A percentile compares a stretch with the other conserved stretches of the same genome.
These are phyloP conservation scores for Caenorhabditis sp. DNA, from an alignment of 2,888 invertebrate genomes.

Conservation along the genomic window DNA sequence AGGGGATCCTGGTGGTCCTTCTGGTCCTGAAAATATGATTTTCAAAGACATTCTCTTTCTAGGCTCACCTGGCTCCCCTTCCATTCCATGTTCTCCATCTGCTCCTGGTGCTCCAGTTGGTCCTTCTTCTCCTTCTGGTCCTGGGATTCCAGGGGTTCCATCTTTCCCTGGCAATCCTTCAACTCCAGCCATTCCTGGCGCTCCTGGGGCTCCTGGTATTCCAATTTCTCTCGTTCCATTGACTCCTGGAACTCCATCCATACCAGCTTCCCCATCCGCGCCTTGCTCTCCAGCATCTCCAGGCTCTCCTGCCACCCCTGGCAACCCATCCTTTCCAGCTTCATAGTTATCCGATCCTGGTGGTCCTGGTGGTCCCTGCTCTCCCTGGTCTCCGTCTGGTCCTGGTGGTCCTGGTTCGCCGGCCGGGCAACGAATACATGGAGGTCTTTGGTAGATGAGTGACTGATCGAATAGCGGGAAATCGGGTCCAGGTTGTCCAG, in stretches of 20 bases:
- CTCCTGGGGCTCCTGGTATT: constrained; percentile 59
- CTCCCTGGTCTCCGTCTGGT: constrained; percentile 58
- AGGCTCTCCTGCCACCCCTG: constrained; percentile 55
- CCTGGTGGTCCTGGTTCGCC: constrained; percentile 63
- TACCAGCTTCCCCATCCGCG: constrained; percentile 48
- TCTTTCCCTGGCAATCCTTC: constrained; percentile 54
- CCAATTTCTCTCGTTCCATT: constrained; percentile 31
- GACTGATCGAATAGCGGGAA: constrained; percentile 60
- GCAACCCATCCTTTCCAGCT: constrained; percentile 51
- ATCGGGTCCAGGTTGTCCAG: constrained; percentile 59
- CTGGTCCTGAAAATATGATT: constrained; percentile 38
- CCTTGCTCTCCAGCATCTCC: constrained; percentile 59
- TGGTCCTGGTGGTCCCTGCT: constrained; percentile 57
- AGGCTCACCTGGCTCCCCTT: constrained; percentile 37
- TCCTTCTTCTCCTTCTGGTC: constrained; percentile 62
- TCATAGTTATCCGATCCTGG: constrained; percentile 57
- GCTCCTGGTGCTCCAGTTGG: constrained; percentile 45
- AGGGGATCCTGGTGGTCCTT: constrained; percentile 56
- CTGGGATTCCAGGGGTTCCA: constrained; percentile 55
- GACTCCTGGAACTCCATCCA: constrained; percentile 43
- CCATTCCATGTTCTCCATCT: constrained; percentile 46
- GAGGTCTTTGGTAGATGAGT: constrained; percentile 51
- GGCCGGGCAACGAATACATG: constrained; percentile 58
- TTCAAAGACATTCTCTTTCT: not conserved
- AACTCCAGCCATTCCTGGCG: constrained; percentile 43